Evolutionary conservation across 2,888 invertebrate species (phyloP).

Genomic region (Harpalus rubripes): DNA sequence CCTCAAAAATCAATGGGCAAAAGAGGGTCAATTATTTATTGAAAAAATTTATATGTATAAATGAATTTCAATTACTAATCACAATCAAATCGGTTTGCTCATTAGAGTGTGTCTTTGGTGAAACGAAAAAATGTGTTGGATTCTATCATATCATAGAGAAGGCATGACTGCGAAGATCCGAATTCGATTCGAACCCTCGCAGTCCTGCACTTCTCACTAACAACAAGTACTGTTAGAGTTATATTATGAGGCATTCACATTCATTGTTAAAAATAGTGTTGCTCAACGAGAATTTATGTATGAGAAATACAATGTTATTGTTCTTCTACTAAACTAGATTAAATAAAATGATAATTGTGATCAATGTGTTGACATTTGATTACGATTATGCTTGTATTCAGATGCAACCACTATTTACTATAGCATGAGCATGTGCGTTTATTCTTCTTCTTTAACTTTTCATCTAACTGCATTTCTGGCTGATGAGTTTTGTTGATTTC

Average conservation of each 20-base stretch:
- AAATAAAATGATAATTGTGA: constrained; percentile 59
- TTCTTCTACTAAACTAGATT: constrained; percentile 58
- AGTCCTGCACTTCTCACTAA: constrained; percentile 20
- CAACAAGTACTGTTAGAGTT: constrained; percentile 47
- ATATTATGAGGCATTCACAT: constrained; percentile 47
- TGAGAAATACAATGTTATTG: constrained; percentile 58
- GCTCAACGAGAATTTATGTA: constrained; percentile 63
- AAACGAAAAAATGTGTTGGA: background rate
- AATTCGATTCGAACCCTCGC: background rate
- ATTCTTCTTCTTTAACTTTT: constrained; percentile 24
- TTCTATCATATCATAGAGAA: constrained; percentile 44
- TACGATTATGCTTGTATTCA: constrained; percentile 56
- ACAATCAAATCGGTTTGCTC: background rate
- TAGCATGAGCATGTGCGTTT: constrained; percentile 61
- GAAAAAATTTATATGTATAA: too few species aligned
- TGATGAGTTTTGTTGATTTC: constrained; percentile 23
- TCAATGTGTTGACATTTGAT: constrained; percentile 59
- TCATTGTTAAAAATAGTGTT: constrained; percentile 63
- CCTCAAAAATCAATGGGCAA: too few species aligned
- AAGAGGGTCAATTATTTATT: too few species aligned
- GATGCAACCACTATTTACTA: constrained; percentile 56
- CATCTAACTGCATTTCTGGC: constrained; percentile 48
- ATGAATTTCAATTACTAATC: too few species aligned
- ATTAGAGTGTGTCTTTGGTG: background rate
- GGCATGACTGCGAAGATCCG: constrained; percentile 1